These are phyloP conservation scores for Laticauda colubrina DNA, from an alignment of 2,113 vertebrate genomes.

Conservation along the genomic window DNA sequence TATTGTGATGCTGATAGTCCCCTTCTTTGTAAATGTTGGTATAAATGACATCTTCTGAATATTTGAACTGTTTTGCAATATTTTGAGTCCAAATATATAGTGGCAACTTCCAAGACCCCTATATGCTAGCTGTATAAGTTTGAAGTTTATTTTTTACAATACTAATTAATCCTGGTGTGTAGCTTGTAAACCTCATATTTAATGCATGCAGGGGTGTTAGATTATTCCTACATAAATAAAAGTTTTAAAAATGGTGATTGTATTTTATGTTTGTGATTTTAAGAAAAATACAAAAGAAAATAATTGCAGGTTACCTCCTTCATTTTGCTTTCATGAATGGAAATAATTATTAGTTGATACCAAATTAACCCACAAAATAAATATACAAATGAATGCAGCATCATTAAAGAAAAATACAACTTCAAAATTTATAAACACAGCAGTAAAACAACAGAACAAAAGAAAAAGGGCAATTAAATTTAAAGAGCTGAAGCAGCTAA, in stretches of 20 bases:
- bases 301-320: background rate
- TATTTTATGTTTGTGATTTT: background rate
- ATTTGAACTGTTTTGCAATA: background rate
- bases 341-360: background rate
- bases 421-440: background rate
- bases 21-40: conserved; percentile 97
- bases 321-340: background rate
- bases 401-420: background rate
- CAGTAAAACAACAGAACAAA: background rate
- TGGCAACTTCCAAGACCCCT: background rate
- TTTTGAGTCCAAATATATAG: conserved; percentile 11
- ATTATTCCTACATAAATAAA: background rate
- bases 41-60: conserved; percentile 3
- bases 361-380: background rate
- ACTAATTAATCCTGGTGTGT: background rate
- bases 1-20: conserved; percentile 97
- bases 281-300: background rate
- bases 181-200: background rate
- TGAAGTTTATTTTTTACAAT: background rate
- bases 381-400: background rate
- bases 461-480: background rate
- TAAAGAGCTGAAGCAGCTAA: background rate
- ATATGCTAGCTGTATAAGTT: background rate
- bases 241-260: background rate
- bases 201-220: background rate